A percentile compares a stretch with the other conserved stretches of the same genome.
Evolutionary conservation across 1,140 invertebrate genomes (phyloP).

Genomic region (Dysdera silvatica): DNA sequence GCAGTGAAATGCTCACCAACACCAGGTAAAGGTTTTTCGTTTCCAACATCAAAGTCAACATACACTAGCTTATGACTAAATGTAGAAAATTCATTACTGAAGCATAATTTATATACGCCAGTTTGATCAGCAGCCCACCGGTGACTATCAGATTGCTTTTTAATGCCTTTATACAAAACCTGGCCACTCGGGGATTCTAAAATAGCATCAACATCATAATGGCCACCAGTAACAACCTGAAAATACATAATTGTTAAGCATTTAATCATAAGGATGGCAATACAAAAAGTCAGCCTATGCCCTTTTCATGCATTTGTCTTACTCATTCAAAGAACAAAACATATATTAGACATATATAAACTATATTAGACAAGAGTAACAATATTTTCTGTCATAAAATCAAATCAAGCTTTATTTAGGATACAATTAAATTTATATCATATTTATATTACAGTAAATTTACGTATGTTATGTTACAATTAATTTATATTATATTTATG

Average conservation of each 20-base stretch:
- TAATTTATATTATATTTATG: no score
- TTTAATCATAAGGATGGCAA: no score
- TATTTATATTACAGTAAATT: no score
- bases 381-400: no score
- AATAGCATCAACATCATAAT: constrained; percentile 95
- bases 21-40: constrained; percentile 75
- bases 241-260: background rate
- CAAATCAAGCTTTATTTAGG: no score
- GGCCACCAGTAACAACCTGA: constrained; percentile 96
- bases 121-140: constrained; percentile 66
- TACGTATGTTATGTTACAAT: no score
- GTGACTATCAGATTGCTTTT: constrained; percentile 89
- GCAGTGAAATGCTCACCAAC: constrained; percentile 83
- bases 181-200: constrained; percentile 80
- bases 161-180: constrained; percentile 83
- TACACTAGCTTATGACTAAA: constrained; percentile 99
- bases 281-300: no score
- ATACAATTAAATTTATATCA: no score
- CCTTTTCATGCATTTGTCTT: no score
- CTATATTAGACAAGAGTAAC: background rate
- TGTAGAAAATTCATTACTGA: constrained; percentile 99
- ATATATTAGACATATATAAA: background rate
- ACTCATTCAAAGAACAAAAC: no score
- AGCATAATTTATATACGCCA: constrained; percentile 81
- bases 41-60: constrained; percentile 95